Conservation (phyloP, 2,113 vertebrate species). For the Sialia sialis region DNA sequence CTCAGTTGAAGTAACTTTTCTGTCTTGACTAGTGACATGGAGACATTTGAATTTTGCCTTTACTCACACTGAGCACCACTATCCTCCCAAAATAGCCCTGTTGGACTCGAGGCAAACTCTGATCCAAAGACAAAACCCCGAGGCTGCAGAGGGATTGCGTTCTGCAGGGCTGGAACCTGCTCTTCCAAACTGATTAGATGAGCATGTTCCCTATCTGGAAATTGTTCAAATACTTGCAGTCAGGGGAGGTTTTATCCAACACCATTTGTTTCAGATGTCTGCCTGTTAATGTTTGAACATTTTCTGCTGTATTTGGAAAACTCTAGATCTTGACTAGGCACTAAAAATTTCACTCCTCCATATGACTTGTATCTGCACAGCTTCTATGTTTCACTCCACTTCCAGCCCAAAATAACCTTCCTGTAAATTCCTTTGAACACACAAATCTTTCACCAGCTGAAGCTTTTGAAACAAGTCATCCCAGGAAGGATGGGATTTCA, state of each 20-base stretch:
- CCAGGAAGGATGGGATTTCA: not conserved
- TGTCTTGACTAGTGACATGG: not conserved
- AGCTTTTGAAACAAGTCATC: not conserved
- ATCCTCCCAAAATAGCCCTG: not conserved
- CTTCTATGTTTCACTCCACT: not conserved
- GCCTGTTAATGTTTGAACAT: not conserved
- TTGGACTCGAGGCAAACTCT: not conserved
- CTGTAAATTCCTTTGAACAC: not conserved
- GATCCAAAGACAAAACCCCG: not conserved
- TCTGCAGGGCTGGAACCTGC: not conserved
- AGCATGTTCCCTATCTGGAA: not conserved
- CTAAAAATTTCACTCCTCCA: not conserved
- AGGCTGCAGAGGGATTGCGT: not conserved
- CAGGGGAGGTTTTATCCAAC: not conserved
- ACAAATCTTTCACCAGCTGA: not conserved
- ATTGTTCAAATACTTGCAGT: not conserved
- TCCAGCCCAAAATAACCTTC: not conserved
- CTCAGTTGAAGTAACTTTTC: not conserved
- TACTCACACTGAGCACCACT: not conserved
- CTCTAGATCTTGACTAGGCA: not conserved
- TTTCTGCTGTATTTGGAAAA: not conserved
- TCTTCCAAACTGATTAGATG: not conserved
- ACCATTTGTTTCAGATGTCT: slow-evolving; percentile 15
- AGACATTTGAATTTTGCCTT: not conserved
- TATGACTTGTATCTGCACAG: not conserved